phyloP scores from a whole-genome alignment of 2,888 invertebrate species.

The Nasonia oneida region DNA sequence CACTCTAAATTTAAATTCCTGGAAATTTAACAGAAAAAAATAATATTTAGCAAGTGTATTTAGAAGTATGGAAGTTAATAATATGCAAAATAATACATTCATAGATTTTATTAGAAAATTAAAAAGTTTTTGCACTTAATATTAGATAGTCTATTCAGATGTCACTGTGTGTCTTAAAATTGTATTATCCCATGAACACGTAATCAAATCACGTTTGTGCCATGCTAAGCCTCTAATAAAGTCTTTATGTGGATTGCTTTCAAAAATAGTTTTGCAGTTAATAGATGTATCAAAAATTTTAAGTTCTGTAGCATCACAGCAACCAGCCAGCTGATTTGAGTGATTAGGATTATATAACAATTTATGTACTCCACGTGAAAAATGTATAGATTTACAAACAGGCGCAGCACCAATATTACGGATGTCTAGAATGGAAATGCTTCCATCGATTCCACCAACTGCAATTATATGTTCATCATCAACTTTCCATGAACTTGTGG shows the following conservation, averaged over 20 bases:
- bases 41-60: background rate
- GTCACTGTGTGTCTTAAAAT: conserved; percentile 72
- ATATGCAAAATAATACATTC: conserved; percentile 2
- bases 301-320: conserved; percentile 79
- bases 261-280: conserved; percentile 76
- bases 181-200: conserved; percentile 83
- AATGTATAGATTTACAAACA: conserved; percentile 72
- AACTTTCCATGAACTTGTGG: conserved; percentile 78
- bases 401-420: conserved; percentile 77
- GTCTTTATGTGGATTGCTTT: conserved; percentile 79
- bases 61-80: background rate
- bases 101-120: conserved; percentile 36
- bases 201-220: conserved; percentile 80
- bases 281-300: conserved; percentile 78
- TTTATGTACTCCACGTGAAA: conserved; percentile 76
- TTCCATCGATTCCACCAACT: conserved; percentile 81
- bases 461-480: conserved; percentile 78
- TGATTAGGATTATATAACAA: conserved; percentile 76
- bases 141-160: conserved; percentile 22
- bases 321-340: conserved; percentile 79
- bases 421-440: conserved; percentile 80
- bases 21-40: background rate
- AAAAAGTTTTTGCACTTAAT: background rate
- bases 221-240: conserved; percentile 82
- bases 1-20: background rate